These are phyloP conservation scores for Platorchestia sp. DNA, from an alignment of 1,140 invertebrate genomes.

Conservation along the genomic window DNA sequence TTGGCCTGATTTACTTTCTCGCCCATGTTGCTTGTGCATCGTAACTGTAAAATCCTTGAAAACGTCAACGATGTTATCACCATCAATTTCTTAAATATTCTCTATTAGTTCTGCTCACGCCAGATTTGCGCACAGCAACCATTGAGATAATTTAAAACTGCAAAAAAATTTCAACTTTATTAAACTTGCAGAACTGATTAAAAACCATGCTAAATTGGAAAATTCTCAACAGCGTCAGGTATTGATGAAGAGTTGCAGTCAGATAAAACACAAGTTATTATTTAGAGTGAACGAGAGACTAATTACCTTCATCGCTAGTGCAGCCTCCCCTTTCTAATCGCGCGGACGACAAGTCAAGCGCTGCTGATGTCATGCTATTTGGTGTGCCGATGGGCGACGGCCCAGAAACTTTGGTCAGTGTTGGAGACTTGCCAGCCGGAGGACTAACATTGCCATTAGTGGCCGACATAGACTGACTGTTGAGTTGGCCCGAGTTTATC, in stretches of 20 bases:
- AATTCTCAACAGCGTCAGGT: not conserved
- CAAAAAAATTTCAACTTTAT: not conserved
- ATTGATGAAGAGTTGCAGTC: not conserved
- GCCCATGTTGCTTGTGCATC: not conserved
- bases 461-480: constrained; percentile 62
- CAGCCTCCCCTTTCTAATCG: constrained; percentile 65
- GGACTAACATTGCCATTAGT: constrained; percentile 57
- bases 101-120: too few species aligned
- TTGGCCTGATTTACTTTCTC: not conserved
- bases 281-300: not conserved
- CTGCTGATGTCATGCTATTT: constrained; percentile 65
- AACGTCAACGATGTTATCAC: too few species aligned
- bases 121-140: too few species aligned
- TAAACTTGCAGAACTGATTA: not conserved
- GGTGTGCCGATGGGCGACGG: constrained; percentile 65
- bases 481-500: constrained; percentile 66
- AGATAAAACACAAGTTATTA: not conserved
- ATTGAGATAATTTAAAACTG: not conserved
- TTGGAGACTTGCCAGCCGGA: constrained; percentile 52
- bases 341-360: constrained; percentile 66
- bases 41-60: too few species aligned
- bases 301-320: constrained; percentile 68
- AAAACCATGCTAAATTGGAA: not conserved
- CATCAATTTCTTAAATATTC: too few species aligned
- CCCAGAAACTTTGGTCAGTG: constrained; percentile 55